Evolutionary conservation across 2,888 invertebrate species (phyloP).

Genomic region (Lithophane socia): DNA sequence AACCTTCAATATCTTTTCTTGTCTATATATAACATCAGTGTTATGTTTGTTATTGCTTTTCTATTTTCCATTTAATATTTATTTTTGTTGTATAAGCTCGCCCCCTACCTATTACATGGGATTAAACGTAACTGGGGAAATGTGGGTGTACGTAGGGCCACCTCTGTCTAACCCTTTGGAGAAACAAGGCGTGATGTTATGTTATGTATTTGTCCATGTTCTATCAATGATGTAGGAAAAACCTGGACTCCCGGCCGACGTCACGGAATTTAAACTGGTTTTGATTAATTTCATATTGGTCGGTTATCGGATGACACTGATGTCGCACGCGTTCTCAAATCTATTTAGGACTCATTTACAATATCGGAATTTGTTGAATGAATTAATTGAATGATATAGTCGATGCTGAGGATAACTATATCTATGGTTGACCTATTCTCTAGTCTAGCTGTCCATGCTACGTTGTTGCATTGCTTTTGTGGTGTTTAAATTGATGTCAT

Average conservation of each 20-base stretch:
- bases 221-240: constrained; percentile 35
- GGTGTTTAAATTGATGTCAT: background rate
- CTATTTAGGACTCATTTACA: constrained; percentile 8
- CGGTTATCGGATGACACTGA: background rate
- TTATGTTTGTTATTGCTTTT: constrained; percentile 20
- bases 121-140: background rate
- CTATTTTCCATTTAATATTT: background rate
- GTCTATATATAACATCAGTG: constrained; percentile 24
- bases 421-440: background rate
- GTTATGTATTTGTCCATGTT: background rate
- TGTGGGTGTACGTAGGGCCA: too few species aligned
- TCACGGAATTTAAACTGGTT: constrained; percentile 32
- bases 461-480: background rate
- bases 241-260: constrained; percentile 24
- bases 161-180: background rate
- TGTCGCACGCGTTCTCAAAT: constrained; percentile 10
- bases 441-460: background rate
- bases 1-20: background rate
- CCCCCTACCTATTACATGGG: background rate
- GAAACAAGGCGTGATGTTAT: background rate
- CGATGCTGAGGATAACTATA: background rate
- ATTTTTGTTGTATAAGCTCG: background rate
- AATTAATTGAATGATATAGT: background rate
- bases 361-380: constrained; percentile 1
- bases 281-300: constrained; percentile 14